A percentile compares a stretch with the other conserved stretches of the same genome.
These are phyloP conservation scores for Actinemys pallida DNA, from an alignment of 2,113 vertebrate species.

Conservation along the genomic window DNA sequence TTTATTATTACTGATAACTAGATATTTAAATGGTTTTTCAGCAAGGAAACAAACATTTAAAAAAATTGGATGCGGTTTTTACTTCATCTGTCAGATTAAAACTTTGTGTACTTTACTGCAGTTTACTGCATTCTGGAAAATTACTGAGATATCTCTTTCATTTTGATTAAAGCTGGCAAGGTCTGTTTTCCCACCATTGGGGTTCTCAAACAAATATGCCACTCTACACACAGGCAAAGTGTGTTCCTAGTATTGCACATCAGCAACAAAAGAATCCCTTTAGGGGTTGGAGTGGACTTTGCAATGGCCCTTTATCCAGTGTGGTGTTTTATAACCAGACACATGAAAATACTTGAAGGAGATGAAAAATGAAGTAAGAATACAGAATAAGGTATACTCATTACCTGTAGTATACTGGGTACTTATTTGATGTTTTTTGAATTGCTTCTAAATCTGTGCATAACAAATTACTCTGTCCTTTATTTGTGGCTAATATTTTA, in stretches of 20 bases:
- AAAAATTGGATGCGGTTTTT: not conserved
- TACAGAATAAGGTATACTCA: not conserved
- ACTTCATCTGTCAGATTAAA: not conserved
- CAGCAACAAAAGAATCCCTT: not conserved
- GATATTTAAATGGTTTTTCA: not conserved
- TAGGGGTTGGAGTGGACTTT: not conserved
- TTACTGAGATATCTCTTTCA: not conserved
- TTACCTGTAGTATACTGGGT: not conserved
- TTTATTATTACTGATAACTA: slow-evolving; percentile 17
- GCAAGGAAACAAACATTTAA: not conserved
- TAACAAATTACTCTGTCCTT: not conserved
- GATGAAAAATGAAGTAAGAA: slow-evolving; percentile 4
- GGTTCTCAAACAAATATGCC: not conserved
- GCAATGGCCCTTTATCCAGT: not conserved
- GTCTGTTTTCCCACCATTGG: not conserved
- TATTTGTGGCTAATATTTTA: not conserved
- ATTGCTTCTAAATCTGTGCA: not conserved
- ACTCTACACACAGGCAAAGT: rapidly evolving
- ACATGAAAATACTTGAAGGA: not conserved
- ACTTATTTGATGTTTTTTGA: not conserved
- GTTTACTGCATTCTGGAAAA: slow-evolving; percentile 9
- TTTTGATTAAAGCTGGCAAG: not conserved
- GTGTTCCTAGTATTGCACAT: not conserved
- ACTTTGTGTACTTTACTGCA: not conserved
- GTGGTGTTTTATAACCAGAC: slow-evolving; percentile 9